phyloP scores from a whole-genome alignment of 2,113 vertebrate genomes.

The Panthera uncia region DNA sequence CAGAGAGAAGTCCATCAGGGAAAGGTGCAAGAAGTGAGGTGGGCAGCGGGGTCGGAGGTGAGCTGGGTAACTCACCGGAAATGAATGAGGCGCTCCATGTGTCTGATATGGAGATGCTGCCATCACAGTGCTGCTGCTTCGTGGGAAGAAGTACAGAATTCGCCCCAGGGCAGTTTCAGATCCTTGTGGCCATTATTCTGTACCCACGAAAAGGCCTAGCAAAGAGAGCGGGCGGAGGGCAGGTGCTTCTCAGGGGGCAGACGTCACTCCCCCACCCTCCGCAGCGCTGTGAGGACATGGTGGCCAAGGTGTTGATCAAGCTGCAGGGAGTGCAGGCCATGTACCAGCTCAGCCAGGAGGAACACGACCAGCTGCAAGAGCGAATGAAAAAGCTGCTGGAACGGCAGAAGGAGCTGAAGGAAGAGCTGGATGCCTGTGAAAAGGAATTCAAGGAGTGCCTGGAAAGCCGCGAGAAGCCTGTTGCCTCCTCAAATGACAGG shows the following conservation, averaged over 20 bases:
- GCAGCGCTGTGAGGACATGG: conserved; percentile 57
- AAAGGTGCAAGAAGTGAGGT: background rate
- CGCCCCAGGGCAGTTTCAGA: background rate
- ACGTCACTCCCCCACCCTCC: conserved; percentile 4
- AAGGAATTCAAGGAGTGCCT: conserved; percentile 61
- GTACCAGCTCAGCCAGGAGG: conserved; percentile 73
- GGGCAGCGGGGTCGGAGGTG: background rate
- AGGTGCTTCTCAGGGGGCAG: background rate
- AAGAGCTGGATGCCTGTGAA: conserved; percentile 4
- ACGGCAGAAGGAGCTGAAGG: conserved; percentile 59
- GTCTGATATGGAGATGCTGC: background rate
- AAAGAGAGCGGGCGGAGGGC: background rate
- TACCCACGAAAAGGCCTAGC: background rate
- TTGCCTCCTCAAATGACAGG: background rate
- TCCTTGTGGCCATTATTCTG: background rate
- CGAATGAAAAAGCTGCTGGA: conserved; percentile 45
- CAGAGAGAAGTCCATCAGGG: background rate
- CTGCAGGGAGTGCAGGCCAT: conserved; percentile 73
- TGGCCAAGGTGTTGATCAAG: conserved; percentile 66
- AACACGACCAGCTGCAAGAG: conserved; percentile 54
- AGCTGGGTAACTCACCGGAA: background rate
- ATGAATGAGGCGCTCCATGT: background rate
- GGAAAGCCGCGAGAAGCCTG: background rate
- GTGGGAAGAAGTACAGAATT: background rate
- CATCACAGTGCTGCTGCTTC: background rate